Evolutionary conservation across 2,888 invertebrate species (phyloP).

Genomic region (Panopea generosa): DNA sequence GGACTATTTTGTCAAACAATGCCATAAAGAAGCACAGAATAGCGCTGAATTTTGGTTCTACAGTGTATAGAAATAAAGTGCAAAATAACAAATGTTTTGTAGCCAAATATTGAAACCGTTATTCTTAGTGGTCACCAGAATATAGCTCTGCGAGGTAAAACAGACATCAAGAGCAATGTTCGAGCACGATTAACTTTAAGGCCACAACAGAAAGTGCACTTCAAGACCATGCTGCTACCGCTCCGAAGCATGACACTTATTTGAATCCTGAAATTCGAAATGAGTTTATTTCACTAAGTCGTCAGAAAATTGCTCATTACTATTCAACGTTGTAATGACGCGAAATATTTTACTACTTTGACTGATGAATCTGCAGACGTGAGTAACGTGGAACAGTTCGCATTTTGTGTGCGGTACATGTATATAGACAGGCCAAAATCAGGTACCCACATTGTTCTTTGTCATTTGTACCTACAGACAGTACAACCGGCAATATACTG

Average conservation of each 20-base stretch:
- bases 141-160: slow-evolving; percentile 18
- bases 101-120: background rate
- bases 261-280: slow-evolving; percentile 11
- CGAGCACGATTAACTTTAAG: slow-evolving; percentile 3
- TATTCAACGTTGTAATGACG: slow-evolving; percentile 10
- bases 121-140: slow-evolving; percentile 17
- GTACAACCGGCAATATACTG: slow-evolving; percentile 12
- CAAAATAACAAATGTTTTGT: slow-evolving; percentile 4
- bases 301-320: slow-evolving; percentile 12
- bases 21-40: slow-evolving; percentile 1
- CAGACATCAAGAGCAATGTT: slow-evolving; percentile 13
- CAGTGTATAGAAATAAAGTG: slow-evolving; percentile 1
- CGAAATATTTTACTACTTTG: slow-evolving; percentile 17
- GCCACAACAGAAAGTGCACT: slow-evolving; percentile 1
- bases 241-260: slow-evolving; percentile 8
- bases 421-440: background rate
- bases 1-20: slow-evolving; percentile 2
- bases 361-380: slow-evolving; percentile 29
- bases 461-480: slow-evolving; percentile 25
- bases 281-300: slow-evolving; percentile 15
- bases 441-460: slow-evolving; percentile 8
- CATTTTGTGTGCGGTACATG: slow-evolving; percentile 14
- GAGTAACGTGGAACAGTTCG: slow-evolving; percentile 26
- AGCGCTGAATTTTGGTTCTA: background rate
- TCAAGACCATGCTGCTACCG: background rate